phyloP scores from a whole-genome alignment of 2,113 vertebrate species.

The Peucedramus taeniatus region DNA sequence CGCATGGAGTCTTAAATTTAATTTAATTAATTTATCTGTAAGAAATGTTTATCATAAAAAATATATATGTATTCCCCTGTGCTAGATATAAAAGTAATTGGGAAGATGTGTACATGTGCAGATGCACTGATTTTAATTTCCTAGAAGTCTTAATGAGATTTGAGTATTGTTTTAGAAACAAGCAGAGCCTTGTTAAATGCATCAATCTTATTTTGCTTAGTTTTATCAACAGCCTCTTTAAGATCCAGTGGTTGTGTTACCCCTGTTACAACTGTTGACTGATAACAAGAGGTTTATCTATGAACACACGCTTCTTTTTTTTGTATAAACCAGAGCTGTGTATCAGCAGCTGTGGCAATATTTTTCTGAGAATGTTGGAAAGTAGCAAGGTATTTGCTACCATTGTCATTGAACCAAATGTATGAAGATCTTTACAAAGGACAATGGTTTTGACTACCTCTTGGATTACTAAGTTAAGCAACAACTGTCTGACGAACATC shows the following conservation, averaged over 20 bases:
- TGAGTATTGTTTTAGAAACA: slow-evolving; percentile 68
- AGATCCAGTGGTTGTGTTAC: slow-evolving; percentile 61
- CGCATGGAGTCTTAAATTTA: slow-evolving; percentile 78
- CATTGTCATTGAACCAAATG: slow-evolving; percentile 49
- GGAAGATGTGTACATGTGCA: slow-evolving; percentile 70
- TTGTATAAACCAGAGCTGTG: slow-evolving; percentile 17
- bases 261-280: slow-evolving; percentile 51
- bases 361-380: slow-evolving; percentile 51
- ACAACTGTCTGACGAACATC: slow-evolving; percentile 60
- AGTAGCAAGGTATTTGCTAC: slow-evolving; percentile 49
- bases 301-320: slow-evolving; percentile 1
- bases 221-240: slow-evolving; percentile 63
- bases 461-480: slow-evolving; percentile 64
- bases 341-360: neutral
- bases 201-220: slow-evolving; percentile 53
- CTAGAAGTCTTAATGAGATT: slow-evolving; percentile 77
- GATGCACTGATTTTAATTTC: slow-evolving; percentile 72
- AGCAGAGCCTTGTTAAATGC: slow-evolving; percentile 66
- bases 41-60: slow-evolving; percentile 83
- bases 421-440: slow-evolving; percentile 41
- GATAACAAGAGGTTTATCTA: slow-evolving; percentile 55
- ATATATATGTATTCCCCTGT: slow-evolving; percentile 78
- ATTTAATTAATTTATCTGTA: slow-evolving; percentile 87
- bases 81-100: slow-evolving; percentile 72
- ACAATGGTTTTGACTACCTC: slow-evolving; percentile 74